Evolutionary conservation across 2,888 invertebrate species (phyloP).

Genomic region (Dasypolia templi): DNA sequence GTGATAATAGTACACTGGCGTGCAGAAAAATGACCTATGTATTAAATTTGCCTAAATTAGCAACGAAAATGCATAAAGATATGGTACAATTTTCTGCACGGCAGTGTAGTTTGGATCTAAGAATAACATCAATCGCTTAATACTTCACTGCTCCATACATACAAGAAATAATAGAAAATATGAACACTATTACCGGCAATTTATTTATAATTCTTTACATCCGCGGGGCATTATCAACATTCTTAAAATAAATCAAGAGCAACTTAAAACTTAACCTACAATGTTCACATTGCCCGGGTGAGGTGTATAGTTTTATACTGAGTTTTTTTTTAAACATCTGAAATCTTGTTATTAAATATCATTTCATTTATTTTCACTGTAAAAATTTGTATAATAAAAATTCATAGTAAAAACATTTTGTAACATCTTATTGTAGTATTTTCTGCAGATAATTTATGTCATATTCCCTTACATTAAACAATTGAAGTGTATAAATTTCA

Average conservation of each 20-base stretch:
- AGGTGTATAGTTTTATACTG: constrained; percentile 20
- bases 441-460: constrained; percentile 58
- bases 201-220: constrained; percentile 35
- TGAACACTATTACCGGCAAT: constrained; percentile 59
- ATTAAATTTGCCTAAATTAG: constrained; percentile 50
- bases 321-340: constrained; percentile 19
- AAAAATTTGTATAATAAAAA: constrained; percentile 58
- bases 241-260: constrained; percentile 41
- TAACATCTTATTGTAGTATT: constrained; percentile 36
- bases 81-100: constrained; percentile 66
- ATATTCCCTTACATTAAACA: constrained; percentile 60
- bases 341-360: constrained; percentile 58
- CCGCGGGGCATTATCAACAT: constrained; percentile 45
- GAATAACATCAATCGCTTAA: constrained; percentile 81
- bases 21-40: constrained; percentile 66
- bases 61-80: constrained; percentile 53
- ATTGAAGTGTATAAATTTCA: constrained; percentile 61
- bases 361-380: constrained; percentile 55
- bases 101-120: constrained; percentile 81
- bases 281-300: constrained; percentile 42
- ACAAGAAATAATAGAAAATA: constrained; percentile 70
- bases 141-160: constrained; percentile 70
- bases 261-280: constrained; percentile 57
- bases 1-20: constrained; percentile 84
- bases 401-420: constrained; percentile 52